Conservation (phyloP, 2,797 vertebrate genomes). For the Clarias pachynema region DNA sequence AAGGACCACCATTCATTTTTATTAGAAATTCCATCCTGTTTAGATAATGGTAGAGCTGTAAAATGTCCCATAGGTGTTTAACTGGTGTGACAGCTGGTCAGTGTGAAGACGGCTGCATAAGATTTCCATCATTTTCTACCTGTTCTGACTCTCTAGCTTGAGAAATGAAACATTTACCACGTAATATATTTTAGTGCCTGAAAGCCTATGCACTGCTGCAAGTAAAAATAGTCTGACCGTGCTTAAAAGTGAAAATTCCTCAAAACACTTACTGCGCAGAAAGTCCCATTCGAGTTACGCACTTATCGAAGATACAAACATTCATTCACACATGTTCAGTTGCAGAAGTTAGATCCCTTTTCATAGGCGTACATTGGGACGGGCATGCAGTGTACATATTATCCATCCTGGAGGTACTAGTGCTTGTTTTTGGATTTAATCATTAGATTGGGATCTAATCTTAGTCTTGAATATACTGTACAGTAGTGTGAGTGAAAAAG, state of each 20-base stretch:
- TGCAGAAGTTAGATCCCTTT: too few relatives aligned
- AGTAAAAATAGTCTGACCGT: neutral
- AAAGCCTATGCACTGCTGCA: neutral
- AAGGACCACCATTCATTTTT: neutral
- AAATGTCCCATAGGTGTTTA: neutral
- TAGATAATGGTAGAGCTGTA: neutral
- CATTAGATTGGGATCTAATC: neutral
- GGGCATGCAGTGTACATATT: too few relatives aligned
- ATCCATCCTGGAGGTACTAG: neutral
- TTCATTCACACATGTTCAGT: too few relatives aligned
- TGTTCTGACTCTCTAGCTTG: neutral
- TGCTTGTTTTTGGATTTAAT: neutral
- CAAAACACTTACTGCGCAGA: neutral
- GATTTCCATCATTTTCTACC: neutral
- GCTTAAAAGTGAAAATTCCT: neutral
- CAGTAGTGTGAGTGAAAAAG: neutral
- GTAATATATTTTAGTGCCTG: neutral
- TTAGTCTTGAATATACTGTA: too few relatives aligned
- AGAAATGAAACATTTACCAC: neutral
- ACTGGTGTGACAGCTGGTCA: neutral
- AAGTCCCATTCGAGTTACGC: too few relatives aligned
- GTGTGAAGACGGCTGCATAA: neutral
- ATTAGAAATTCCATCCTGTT: neutral
- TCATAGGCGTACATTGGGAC: too few relatives aligned
- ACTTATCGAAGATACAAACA: too few relatives aligned